Evolutionary conservation across 2,797 vertebrate genomes (phyloP), one percentile per base, ranked within the genome.

Genomic region (Pangasius krempfi): DNA sequence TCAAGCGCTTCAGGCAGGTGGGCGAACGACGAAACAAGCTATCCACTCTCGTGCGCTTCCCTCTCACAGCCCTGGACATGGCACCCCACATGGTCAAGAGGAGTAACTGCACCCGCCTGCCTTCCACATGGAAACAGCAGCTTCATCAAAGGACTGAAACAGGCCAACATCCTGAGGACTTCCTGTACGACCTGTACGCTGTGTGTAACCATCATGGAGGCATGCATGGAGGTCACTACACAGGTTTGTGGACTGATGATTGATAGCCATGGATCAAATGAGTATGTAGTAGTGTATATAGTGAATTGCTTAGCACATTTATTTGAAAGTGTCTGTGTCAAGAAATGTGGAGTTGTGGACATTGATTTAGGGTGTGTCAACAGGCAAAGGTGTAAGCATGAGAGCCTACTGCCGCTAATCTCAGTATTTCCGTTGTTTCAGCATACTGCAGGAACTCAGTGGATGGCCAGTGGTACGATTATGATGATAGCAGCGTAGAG

Each of bases 121-220:
- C 90, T 8, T 78, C 91, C 0, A 76, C 75, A 3, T 93, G 72
- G 73, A 96, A 95, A 88, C 95, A 93, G 87, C 83, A 96, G 81
- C 91, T 10, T 87, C 92, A 68, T 91, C 95, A 2, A 50, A 80
- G 58, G 56, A 33, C 56, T 1, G 93, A 96, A 84, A 89, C 92
- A 27, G 84, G 91, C 80, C 94, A 91, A 88, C 76, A 88, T 47
- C 9, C 95, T 4, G 96, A 92, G 0, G 96, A 97, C 93, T 97
- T 96, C 92, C 95, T 98, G 66, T 99, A 99, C 0, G 98, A 99
- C 87, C 94, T 99, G 87, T 99, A 99, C 0, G 98, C 98, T 0
- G 97, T 99, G 92, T 99, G 98, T 93, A 98, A 99, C 94, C 98
- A 99, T 93, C 98, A 99, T 0, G 98, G 98, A 92, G 97, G 97